These are phyloP conservation scores for Cheumatopsyche charites DNA, from an alignment of 1,140 invertebrate genomes.

Conservation along the genomic window DNA sequence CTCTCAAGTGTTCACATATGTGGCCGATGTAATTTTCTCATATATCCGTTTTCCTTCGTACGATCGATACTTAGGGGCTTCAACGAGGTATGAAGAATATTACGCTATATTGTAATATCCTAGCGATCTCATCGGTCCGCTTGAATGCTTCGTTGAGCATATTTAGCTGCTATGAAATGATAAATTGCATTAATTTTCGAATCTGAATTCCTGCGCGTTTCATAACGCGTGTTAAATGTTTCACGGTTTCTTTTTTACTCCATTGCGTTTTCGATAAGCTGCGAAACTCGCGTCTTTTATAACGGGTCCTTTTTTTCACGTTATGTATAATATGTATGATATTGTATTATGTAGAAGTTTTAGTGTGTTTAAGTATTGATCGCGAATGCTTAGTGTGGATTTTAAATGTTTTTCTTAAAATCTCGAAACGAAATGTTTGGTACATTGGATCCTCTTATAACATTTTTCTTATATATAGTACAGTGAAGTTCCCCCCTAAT, in stretches of 20 bases:
- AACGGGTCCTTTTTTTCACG: too few species aligned
- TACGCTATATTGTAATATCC: not conserved
- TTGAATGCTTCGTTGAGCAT: constrained; percentile 12
- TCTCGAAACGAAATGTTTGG: too few species aligned
- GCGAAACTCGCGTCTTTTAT: too few species aligned
- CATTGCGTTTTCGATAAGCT: too few species aligned
- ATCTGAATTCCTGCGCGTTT: not conserved
- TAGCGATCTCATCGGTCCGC: not conserved
- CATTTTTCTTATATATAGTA: too few species aligned
- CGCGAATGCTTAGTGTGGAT: too few species aligned
- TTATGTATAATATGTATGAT: too few species aligned
- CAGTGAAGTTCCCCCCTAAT: too few species aligned
- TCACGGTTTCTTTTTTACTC: not conserved
- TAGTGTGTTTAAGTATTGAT: too few species aligned
- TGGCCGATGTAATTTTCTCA: not conserved
- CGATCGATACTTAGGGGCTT: constrained; percentile 15
- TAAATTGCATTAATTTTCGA: constrained; percentile 7
- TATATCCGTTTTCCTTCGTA: not conserved
- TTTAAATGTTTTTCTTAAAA: too few species aligned
- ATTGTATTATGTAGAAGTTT: too few species aligned
- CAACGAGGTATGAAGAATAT: constrained; percentile 15
- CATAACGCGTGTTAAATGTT: not conserved
- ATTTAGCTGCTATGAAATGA: not conserved
- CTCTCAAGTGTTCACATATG: not conserved
- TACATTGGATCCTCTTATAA: too few species aligned